These are phyloP conservation scores for Leptinotarsa tumamoca DNA, from an alignment of 2,888 invertebrate species.

Conservation along the genomic window DNA sequence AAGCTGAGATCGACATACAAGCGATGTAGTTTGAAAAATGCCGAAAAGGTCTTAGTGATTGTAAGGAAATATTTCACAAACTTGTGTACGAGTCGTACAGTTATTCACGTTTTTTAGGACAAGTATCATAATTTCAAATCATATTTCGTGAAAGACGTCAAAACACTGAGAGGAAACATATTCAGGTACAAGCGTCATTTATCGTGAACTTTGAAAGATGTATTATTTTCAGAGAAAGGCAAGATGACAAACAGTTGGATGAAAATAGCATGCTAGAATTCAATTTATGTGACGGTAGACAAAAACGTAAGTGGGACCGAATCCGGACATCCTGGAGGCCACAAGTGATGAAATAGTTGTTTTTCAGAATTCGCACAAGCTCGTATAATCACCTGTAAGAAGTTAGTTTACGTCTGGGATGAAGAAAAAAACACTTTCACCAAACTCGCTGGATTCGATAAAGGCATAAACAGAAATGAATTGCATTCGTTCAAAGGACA, in stretches of 20 bases:
- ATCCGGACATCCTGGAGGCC: slow-evolving; percentile 15
- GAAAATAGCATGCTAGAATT: slow-evolving; percentile 36
- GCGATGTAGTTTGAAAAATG: slow-evolving; percentile 76
- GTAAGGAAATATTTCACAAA: slow-evolving; percentile 65
- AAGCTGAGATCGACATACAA: slow-evolving; percentile 79
- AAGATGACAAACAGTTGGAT: background rate
- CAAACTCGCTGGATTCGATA: slow-evolving; percentile 80
- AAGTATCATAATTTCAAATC: slow-evolving; percentile 81
- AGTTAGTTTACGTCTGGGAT: slow-evolving; percentile 88
- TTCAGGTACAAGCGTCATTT: slow-evolving; percentile 64
- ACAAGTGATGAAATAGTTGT: slow-evolving; percentile 22
- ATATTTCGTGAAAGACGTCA: slow-evolving; percentile 74
- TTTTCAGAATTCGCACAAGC: slow-evolving; percentile 63
- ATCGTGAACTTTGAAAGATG: background rate
- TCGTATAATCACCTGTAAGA: slow-evolving; percentile 83
- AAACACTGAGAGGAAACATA: slow-evolving; percentile 67
- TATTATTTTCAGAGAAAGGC: background rate
- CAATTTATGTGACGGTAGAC: slow-evolving; percentile 53
- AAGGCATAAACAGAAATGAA: slow-evolving; percentile 73
- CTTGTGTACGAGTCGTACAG: background rate
- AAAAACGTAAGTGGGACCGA: slow-evolving; percentile 51
- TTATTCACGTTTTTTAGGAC: slow-evolving; percentile 70
- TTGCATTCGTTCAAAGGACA: slow-evolving; percentile 75
- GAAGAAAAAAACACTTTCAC: slow-evolving; percentile 74
- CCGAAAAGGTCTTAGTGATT: slow-evolving; percentile 82